Evolutionary conservation across 2,113 vertebrate genomes (phyloP), one percentile per base, ranked within the genome.

Genomic region (Sporophila hypoxantha): DNA sequence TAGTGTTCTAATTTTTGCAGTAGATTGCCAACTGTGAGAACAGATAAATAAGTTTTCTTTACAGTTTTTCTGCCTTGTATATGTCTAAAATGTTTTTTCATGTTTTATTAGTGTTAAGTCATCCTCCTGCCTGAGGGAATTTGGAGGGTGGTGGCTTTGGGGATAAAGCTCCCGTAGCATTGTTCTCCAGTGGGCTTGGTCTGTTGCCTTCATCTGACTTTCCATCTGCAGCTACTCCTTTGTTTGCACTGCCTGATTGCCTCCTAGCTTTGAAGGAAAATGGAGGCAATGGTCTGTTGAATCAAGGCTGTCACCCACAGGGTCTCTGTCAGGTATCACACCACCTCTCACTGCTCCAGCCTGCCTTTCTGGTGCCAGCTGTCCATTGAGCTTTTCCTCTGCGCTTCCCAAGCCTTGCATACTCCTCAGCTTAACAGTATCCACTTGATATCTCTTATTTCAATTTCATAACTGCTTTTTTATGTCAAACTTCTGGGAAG

Each of bases 251-350:
- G 21, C 69, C 68, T 14, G 39, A 42, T 70, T 55, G 39, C 25
- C 88, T 66, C 36, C 70, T 71, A 30, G 30, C 39, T 84, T 79
- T 78, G 67, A 49, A 86, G 66, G 41, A 52, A 66, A 87, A n/a
- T 1, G 1, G 50, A 78, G 56, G 37, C 25, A 7, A 12, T 65
- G 39, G 55, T 78, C 18, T 70, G 21, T 56, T 49, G 55, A 50
- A 14, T 23, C 32, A 19, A 50, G 53, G 49, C 61, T 92, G 19
- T 61, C 34, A 55, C 0, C 14, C 7, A 9, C 41, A 23, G 27
- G 39, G 29, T 42, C 66, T 59, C 78, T 74, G 19, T 32, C 50
- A 76, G 79, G 32, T 47, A 16, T 4, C 44, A 42, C 2, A 18
- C 10, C 46, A 19, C 10, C 15, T 49, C 65, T 71, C 17, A 1